These are phyloP conservation scores for Perca schrenkii DNA, from an alignment of 2,113 vertebrate genomes.

Conservation along the genomic window DNA sequence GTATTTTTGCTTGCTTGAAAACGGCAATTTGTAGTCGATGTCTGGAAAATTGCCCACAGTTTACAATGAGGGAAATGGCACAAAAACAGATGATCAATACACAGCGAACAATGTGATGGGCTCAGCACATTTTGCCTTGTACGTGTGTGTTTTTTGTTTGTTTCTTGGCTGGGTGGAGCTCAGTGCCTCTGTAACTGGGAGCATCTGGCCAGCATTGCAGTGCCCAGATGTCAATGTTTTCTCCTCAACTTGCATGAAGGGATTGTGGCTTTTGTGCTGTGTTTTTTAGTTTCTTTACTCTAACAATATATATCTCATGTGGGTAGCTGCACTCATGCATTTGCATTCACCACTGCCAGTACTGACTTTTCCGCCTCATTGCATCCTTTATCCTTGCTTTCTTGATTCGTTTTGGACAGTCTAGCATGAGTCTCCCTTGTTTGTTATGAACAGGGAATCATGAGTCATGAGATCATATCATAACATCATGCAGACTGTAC, in stretches of 20 bases:
- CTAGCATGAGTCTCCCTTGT: background rate
- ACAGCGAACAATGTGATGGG: background rate
- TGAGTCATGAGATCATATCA: too few species aligned
- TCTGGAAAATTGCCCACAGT: background rate
- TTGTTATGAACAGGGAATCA: background rate
- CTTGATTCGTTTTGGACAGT: background rate
- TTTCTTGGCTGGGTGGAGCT: background rate
- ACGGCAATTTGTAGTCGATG: background rate
- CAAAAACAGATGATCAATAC: background rate
- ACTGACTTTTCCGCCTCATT: background rate
- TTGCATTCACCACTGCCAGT: background rate
- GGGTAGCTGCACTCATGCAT: background rate
- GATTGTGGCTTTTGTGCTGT: background rate
- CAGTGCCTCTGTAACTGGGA: background rate
- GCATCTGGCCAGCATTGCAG: conserved; percentile 5
- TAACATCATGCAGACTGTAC: too few species aligned
- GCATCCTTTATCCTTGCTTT: background rate
- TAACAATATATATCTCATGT: background rate
- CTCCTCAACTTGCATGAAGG: background rate
- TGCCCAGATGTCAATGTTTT: background rate
- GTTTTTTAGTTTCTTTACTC: background rate
- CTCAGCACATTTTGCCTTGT: background rate
- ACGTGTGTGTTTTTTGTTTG: background rate
- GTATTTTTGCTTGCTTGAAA: background rate
- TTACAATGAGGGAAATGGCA: background rate